Evolutionary conservation across 2,113 vertebrate species (phyloP).

Genomic region (Chaenocephalus aceratus): DNA sequence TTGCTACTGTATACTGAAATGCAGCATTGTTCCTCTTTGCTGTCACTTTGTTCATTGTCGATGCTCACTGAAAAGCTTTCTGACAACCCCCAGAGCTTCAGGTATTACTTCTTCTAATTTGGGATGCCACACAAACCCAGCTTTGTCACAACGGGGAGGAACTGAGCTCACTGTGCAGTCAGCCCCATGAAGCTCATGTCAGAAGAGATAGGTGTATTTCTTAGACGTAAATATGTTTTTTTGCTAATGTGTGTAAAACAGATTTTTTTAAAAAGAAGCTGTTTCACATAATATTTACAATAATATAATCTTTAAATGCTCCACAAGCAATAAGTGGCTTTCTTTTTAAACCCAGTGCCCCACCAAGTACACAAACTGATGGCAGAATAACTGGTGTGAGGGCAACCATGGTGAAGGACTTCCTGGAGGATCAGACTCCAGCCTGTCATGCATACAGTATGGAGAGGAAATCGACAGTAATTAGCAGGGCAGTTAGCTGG

Average conservation of each 20-base stretch:
- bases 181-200: neutral
- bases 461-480: constrained; percentile 30
- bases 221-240: neutral
- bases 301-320: neutral
- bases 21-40: neutral
- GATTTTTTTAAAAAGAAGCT: neutral
- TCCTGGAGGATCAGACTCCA: neutral
- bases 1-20: neutral
- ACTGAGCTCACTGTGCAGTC: neutral
- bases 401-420: neutral
- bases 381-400: neutral
- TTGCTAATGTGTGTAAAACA: neutral
- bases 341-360: neutral
- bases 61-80: constrained; percentile 10
- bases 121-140: constrained; percentile 4
- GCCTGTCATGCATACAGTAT: constrained; percentile 7
- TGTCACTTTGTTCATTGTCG: constrained; percentile 7
- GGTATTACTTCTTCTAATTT: neutral
- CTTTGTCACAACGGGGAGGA: constrained; percentile 28
- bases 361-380: neutral
- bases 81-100: neutral
- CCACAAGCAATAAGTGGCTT: neutral
- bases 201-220: constrained; percentile 3
- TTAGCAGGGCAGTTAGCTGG: constrained; percentile 32
- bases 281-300: neutral